phyloP scores from a whole-genome alignment of 2,113 vertebrate species.

The Cryptotis parvus region DNA sequence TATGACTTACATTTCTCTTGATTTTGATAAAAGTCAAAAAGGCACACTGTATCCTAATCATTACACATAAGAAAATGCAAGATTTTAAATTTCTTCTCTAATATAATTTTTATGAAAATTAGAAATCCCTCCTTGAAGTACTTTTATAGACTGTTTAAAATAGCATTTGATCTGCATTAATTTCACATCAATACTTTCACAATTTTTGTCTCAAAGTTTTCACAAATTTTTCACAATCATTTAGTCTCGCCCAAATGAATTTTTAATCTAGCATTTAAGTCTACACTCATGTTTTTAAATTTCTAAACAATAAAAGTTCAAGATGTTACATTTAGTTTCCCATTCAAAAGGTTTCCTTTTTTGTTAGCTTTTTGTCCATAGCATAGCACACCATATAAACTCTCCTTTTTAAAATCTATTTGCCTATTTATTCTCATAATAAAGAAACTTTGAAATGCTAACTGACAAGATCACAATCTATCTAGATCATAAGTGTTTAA shows the following conservation, averaged over 20 bases:
- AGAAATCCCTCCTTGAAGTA: background rate
- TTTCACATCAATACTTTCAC: constrained; percentile 27
- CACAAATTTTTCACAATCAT: constrained; percentile 21
- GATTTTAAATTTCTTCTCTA: constrained; percentile 17
- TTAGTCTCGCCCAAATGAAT: background rate
- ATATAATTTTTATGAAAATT: constrained; percentile 56
- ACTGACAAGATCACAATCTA: constrained; percentile 76
- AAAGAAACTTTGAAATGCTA: constrained; percentile 79
- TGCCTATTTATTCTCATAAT: constrained; percentile 66
- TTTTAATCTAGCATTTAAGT: constrained; percentile 43
- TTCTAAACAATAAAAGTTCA: constrained; percentile 17
- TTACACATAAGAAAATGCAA: constrained; percentile 37
- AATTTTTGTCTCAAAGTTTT: constrained; percentile 21
- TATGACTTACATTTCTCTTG: constrained; percentile 42
- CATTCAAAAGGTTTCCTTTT: background rate
- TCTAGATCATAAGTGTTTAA: constrained; percentile 79
- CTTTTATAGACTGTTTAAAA: constrained; percentile 27
- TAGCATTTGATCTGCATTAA: constrained; percentile 32
- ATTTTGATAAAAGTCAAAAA: constrained; percentile 68
- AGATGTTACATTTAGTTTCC: constrained; percentile 47
- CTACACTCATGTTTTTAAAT: constrained; percentile 11
- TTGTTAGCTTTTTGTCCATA: constrained; percentile 32
- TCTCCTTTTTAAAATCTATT: constrained; percentile 72
- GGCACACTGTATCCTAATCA: constrained; percentile 16
- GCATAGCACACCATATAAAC: constrained; percentile 55